These are phyloP conservation scores for Spilosoma lubricipeda DNA, from an alignment of 2,888 invertebrate species.

Conservation along the genomic window DNA sequence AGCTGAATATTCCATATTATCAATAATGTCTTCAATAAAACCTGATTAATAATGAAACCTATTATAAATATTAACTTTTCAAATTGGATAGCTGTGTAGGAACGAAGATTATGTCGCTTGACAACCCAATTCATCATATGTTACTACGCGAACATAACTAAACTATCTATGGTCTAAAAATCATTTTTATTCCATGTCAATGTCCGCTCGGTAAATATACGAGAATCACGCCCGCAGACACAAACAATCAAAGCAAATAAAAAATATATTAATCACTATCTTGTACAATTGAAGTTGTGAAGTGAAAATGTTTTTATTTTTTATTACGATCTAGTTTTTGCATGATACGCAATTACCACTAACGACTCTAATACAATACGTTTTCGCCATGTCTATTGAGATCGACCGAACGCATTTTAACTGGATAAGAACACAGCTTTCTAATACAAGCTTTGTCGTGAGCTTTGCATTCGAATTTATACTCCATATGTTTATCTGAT, in stretches of 20 bases:
- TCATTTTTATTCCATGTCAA: slow-evolving; percentile 74
- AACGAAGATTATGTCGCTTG: slow-evolving; percentile 54
- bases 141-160: slow-evolving; percentile 70
- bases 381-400: slow-evolving; percentile 64
- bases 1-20: slow-evolving; percentile 30
- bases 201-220: slow-evolving; percentile 64
- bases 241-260: slow-evolving; percentile 77
- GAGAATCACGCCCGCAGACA: slow-evolving; percentile 60
- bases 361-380: slow-evolving; percentile 73
- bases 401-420: slow-evolving; percentile 62
- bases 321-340: slow-evolving; percentile 67
- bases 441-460: slow-evolving; percentile 76
- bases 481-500: slow-evolving; percentile 70
- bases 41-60: slow-evolving; percentile 65
- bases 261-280: slow-evolving; percentile 75
- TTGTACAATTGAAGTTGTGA: slow-evolving; percentile 63
- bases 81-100: slow-evolving; percentile 69
- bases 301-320: slow-evolving; percentile 68
- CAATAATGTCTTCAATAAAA: slow-evolving; percentile 56
- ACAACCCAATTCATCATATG: slow-evolving; percentile 74
- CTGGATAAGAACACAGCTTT: slow-evolving; percentile 74
- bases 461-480: slow-evolving; percentile 55
- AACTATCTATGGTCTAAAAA: slow-evolving; percentile 65
- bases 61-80: slow-evolving; percentile 71
- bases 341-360: slow-evolving; percentile 77